Evolutionary conservation across 2,797 vertebrate species (phyloP).

Genomic region (Spondyliosoma cantharus): DNA sequence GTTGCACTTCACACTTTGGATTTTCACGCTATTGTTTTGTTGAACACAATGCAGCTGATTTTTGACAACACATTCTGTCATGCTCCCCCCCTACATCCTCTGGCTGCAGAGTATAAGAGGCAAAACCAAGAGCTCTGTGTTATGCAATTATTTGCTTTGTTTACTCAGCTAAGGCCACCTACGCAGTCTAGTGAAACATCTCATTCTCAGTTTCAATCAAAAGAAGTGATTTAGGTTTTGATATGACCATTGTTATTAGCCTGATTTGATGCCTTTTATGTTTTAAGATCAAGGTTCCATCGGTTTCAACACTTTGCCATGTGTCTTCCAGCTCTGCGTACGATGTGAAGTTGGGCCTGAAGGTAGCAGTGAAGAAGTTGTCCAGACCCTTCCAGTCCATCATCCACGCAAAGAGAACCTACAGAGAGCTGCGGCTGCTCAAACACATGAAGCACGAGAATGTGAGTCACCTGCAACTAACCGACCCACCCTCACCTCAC

Average conservation of each 20-base stretch:
- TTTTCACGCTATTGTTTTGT: slow-evolving; percentile 13
- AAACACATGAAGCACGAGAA: slow-evolving; percentile 99
- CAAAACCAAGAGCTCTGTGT: slow-evolving; percentile 44
- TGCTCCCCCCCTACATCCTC: slow-evolving; percentile 27
- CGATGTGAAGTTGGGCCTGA: slow-evolving; percentile 87
- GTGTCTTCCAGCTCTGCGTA: slow-evolving; percentile 86
- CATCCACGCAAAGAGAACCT: slow-evolving; percentile 98
- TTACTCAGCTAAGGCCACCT: slow-evolving; percentile 44
- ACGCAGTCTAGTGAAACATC: slow-evolving; percentile 33
- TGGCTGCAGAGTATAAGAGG: slow-evolving; percentile 40
- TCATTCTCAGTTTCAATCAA: slow-evolving; percentile 22
- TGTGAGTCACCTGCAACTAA: slow-evolving; percentile 84
- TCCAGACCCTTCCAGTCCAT: slow-evolving; percentile 98
- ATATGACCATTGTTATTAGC: neutral
- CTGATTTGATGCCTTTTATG: neutral
- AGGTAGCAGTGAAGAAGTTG: slow-evolving; percentile 97
- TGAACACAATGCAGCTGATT: slow-evolving; percentile 14
- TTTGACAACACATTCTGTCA: slow-evolving; percentile 36
- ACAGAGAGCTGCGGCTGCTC: slow-evolving; percentile 95
- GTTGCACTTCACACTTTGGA: neutral
- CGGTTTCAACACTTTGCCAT: neutral
- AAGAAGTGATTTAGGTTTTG: slow-evolving; percentile 6
- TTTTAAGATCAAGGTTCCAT: slow-evolving; percentile 1
- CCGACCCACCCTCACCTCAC: neutral
- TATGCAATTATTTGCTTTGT: slow-evolving; percentile 59